Evolutionary conservation across 2,113 vertebrate species (phyloP).

Genomic region (Irena cyanogastra): DNA sequence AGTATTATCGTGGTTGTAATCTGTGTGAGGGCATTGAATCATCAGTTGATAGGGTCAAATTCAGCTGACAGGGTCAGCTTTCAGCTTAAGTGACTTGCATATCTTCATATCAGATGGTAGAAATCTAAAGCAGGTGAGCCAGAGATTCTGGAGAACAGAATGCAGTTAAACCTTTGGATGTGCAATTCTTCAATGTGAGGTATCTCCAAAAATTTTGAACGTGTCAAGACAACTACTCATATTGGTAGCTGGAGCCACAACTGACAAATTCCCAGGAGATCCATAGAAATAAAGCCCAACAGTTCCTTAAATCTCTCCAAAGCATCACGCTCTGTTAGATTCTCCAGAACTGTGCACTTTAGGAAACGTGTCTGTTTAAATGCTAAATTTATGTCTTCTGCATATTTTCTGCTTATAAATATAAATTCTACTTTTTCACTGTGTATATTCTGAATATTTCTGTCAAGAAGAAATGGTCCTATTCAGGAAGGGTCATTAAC

Average conservation of each 20-base stretch:
- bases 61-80: not conserved
- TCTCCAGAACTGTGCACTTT: not conserved
- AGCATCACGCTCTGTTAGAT: not conserved
- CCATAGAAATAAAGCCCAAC: not conserved
- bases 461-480: not conserved
- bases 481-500: not conserved
- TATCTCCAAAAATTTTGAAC: not conserved
- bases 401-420: not conserved
- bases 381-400: not conserved
- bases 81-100: not conserved
- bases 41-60: not conserved
- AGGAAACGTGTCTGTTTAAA: not conserved
- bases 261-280: not conserved
- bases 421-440: not conserved
- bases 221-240: not conserved
- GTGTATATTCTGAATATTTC: not conserved
- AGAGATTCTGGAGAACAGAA: not conserved
- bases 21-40: not conserved
- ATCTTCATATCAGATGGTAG: not conserved
- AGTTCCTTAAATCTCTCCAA: not conserved
- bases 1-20: not conserved
- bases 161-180: not conserved
- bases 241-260: not conserved
- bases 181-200: not conserved
- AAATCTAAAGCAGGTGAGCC: not conserved